These are phyloP conservation scores for Pseudachorutes palmiensis DNA, from an alignment of 1,140 invertebrate species.

Conservation along the genomic window DNA sequence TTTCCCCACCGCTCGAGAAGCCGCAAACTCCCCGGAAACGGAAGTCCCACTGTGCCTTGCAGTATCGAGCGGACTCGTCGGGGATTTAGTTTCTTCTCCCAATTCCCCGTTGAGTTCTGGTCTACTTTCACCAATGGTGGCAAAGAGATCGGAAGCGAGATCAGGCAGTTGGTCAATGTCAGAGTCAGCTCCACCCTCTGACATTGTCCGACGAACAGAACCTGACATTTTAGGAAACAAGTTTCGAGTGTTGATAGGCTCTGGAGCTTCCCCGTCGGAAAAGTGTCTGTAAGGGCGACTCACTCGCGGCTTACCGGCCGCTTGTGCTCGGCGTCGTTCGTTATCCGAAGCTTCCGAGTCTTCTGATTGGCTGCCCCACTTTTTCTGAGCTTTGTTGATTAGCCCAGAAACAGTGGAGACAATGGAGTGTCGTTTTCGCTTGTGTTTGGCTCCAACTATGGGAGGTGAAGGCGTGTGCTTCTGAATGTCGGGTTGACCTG, in stretches of 20 bases:
- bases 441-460: slow-evolving; percentile 42
- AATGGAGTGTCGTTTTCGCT: slow-evolving; percentile 57
- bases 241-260: background rate
- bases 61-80: slow-evolving; percentile 10
- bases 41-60: slow-evolving; percentile 37
- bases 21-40: slow-evolving; percentile 61
- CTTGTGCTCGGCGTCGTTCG: slow-evolving; percentile 18
- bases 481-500: slow-evolving; percentile 46
- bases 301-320: background rate
- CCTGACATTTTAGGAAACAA: slow-evolving; percentile 20
- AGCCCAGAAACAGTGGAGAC: slow-evolving; percentile 70
- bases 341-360: slow-evolving; percentile 34
- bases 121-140: slow-evolving; percentile 62
- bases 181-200: slow-evolving; percentile 36
- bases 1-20: slow-evolving; percentile 69
- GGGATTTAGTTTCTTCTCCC: background rate
- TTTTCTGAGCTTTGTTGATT: slow-evolving; percentile 59
- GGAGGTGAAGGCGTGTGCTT: slow-evolving; percentile 37
- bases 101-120: slow-evolving; percentile 38
- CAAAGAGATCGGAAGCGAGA: slow-evolving; percentile 54
- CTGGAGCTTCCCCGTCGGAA: background rate
- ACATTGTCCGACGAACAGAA: slow-evolving; percentile 24
- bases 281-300: background rate
- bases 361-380: slow-evolving; percentile 51
- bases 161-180: slow-evolving; percentile 47